A percentile compares a stretch with the other conserved stretches of the same genome.
Conservation (phyloP, 1,140 invertebrate genomes). For the Phortica variegata region DNA sequence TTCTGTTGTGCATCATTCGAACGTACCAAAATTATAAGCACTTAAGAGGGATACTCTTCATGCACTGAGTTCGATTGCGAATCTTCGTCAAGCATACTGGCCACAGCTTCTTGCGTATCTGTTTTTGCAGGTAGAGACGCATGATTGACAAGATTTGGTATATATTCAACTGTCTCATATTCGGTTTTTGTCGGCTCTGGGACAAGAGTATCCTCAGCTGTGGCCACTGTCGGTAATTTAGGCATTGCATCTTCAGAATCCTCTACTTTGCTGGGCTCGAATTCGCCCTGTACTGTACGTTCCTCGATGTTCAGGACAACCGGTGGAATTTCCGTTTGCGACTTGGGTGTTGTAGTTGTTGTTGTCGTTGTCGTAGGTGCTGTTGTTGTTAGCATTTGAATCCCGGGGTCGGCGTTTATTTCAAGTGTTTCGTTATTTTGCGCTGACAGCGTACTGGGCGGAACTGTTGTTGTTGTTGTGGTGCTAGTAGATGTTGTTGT, state of each 20-base stretch:
- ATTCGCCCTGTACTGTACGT: conserved; percentile 17
- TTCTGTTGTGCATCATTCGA: conserved; percentile 41
- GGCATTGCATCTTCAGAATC: background rate
- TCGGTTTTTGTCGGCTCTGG: conserved; percentile 44
- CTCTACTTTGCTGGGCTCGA: background rate
- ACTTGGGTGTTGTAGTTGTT: conserved; percentile 2
- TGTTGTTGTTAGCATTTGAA: conserved; percentile 34
- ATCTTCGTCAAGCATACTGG: conserved; percentile 43
- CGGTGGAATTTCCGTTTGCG: conserved; percentile 37
- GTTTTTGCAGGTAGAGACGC: conserved; percentile 15
- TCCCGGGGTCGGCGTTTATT: background rate
- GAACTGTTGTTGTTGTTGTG: conserved; percentile 10
- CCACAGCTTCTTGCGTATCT: conserved; percentile 21
- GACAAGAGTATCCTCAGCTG: conserved; percentile 16
- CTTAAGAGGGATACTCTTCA: conserved; percentile 38
- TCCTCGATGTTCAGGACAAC: conserved; percentile 42
- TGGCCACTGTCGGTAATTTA: background rate
- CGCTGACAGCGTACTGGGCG: background rate
- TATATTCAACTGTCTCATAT: conserved; percentile 49
- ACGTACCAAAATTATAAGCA: conserved; percentile 15
- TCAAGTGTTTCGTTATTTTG: conserved; percentile 15
- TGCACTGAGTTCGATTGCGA: conserved; percentile 51
- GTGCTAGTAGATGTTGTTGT: conserved; percentile 17
- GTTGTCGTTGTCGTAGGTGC: conserved; percentile 14
- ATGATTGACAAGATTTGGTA: conserved; percentile 36